Percentiles rank a stretch among this genome's conserved stretches.
Conservation (phyloP, 2,888 invertebrate genomes). For the Aspidiotus rigidus region DNA sequence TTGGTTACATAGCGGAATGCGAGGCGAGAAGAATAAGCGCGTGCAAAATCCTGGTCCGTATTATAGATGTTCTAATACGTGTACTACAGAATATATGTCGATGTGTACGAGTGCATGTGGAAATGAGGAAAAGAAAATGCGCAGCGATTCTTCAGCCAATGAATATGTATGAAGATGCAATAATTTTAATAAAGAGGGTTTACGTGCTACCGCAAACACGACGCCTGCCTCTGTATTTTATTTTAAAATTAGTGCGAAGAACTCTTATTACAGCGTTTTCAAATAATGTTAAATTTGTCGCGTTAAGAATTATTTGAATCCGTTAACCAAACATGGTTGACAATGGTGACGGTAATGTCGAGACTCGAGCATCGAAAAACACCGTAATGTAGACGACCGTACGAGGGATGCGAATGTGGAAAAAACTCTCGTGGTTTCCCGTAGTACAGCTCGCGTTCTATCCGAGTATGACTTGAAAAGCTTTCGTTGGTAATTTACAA, state of each 20-base stretch:
- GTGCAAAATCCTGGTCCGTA: not conserved
- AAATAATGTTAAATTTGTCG: slow-evolving; percentile 29
- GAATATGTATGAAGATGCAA: slow-evolving; percentile 33
- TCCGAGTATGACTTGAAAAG: too few species aligned
- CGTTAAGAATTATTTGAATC: slow-evolving; percentile 26
- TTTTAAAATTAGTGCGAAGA: slow-evolving; percentile 30
- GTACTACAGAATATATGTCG: not conserved
- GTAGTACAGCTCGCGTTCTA: too few species aligned
- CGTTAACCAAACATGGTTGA: slow-evolving; percentile 14
- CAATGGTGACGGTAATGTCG: too few species aligned
- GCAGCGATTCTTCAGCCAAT: slow-evolving; percentile 31
- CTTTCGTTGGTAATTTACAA: too few species aligned
- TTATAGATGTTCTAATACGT: not conserved
- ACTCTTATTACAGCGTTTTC: slow-evolving; percentile 30
- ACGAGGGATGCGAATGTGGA: too few species aligned
- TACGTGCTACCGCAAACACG: slow-evolving; percentile 31
- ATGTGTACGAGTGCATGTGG: slow-evolving; percentile 18
- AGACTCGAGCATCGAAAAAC: too few species aligned
- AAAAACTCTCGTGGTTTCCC: too few species aligned
- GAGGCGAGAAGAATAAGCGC: not conserved
- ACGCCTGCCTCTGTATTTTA: slow-evolving; percentile 32
- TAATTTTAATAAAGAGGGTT: slow-evolving; percentile 33
- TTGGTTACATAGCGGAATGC: slow-evolving; percentile 26
- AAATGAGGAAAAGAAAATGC: slow-evolving; percentile 33
- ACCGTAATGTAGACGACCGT: too few species aligned